Conservation (phyloP, 2,113 vertebrate species). For the Mixornis gularis region DNA sequence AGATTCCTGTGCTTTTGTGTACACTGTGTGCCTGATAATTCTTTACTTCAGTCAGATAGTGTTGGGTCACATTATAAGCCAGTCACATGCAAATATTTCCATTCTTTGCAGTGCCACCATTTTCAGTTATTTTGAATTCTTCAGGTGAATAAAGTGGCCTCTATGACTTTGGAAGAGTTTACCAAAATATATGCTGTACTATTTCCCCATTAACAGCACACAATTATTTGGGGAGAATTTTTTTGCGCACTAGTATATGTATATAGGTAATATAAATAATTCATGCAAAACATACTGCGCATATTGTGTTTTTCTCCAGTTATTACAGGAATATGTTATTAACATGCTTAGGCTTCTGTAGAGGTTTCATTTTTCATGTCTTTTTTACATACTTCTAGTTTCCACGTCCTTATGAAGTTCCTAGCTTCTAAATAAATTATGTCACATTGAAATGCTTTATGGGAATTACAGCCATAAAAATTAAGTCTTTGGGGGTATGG, state of each 20-base stretch:
- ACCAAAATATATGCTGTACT: neutral
- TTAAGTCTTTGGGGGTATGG: neutral
- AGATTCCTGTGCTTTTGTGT: neutral
- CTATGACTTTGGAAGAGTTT: neutral
- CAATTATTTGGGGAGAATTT: neutral
- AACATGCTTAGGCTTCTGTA: neutral
- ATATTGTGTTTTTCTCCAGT: slow-evolving; percentile 8
- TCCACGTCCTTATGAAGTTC: neutral
- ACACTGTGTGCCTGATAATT: neutral
- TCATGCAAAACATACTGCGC: slow-evolving; percentile 23
- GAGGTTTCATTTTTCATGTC: slow-evolving; percentile 35
- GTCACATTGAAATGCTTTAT: slow-evolving; percentile 11
- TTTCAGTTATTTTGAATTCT: neutral
- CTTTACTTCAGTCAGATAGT: neutral
- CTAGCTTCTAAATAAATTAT: slow-evolving; percentile 42
- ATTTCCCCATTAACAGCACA: neutral
- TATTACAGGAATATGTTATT: slow-evolving; percentile 36
- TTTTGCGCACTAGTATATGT: neutral
- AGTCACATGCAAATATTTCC: neutral
- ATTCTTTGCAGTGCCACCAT: neutral
- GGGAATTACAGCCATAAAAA: slow-evolving; percentile 25
- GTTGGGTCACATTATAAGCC: neutral
- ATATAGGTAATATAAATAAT: slow-evolving; percentile 33
- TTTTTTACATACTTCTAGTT: slow-evolving; percentile 4
- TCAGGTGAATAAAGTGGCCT: neutral